These are phyloP conservation scores for Anadara kagoshimensis DNA, from an alignment of 1,140 invertebrate species.

Conservation along the genomic window DNA sequence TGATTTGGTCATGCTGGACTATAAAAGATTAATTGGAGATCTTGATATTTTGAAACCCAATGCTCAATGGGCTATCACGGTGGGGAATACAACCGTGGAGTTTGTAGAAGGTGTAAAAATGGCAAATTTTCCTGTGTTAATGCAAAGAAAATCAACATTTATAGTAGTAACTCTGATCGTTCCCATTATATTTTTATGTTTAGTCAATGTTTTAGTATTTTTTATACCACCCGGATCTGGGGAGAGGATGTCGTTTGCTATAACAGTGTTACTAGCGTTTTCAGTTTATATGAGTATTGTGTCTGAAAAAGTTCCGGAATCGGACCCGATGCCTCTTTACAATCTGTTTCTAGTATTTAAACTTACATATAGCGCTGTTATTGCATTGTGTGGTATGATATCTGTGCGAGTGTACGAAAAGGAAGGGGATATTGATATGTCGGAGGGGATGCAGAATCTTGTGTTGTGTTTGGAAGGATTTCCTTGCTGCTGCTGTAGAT, in stretches of 20 bases:
- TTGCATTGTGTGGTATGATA: too few relatives aligned
- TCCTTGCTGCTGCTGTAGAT: too few relatives aligned
- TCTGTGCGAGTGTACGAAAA: too few relatives aligned
- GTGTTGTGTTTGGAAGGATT: too few relatives aligned
- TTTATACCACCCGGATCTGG: slow-evolving; percentile 29
- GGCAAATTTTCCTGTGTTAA: slow-evolving; percentile 9
- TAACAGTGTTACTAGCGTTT: slow-evolving; percentile 32
- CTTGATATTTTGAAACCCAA: slow-evolving; percentile 5
- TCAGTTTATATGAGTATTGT: slow-evolving; percentile 36
- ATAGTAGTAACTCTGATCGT: slow-evolving; percentile 17
- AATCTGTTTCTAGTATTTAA: too few relatives aligned
- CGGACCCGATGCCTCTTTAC: too few relatives aligned
- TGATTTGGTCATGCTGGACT: slow-evolving; percentile 5
- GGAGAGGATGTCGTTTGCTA: slow-evolving; percentile 33
- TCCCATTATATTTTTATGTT: slow-evolving; percentile 26
- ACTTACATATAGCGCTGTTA: too few relatives aligned
- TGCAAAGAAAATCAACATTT: slow-evolving; percentile 27
- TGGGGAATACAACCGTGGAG: background rate
- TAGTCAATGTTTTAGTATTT: slow-evolving; percentile 35
- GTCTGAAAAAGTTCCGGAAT: slow-evolving; percentile 14
- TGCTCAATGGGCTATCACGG: slow-evolving; percentile 4
- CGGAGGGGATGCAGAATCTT: too few relatives aligned
- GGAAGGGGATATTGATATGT: too few relatives aligned
- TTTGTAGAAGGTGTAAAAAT: background rate
- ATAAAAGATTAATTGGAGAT: background rate